Conservation (phyloP, 2,888 invertebrate genomes). For the Apodemia duryi region DNA sequence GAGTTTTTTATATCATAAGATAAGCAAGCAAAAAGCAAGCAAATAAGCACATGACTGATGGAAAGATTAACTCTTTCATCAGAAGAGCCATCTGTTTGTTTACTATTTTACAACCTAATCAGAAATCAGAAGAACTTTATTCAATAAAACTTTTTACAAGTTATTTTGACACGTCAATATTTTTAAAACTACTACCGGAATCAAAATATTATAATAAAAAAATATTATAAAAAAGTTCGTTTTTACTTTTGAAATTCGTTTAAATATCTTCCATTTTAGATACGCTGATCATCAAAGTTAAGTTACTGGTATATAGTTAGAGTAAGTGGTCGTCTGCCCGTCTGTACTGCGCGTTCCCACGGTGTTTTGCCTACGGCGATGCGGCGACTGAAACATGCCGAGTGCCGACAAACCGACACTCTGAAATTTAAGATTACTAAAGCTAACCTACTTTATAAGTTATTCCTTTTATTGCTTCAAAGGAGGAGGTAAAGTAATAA, state of each 20-base stretch:
- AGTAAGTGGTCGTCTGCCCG: conserved; percentile 9
- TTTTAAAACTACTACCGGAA: no score
- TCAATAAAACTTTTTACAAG: no score
- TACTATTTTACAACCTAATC: no score
- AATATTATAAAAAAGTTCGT: not conserved
- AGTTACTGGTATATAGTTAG: conserved; percentile 14
- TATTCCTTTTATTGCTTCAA: not conserved
- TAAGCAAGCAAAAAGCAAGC: no score
- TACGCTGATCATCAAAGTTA: conserved; percentile 2
- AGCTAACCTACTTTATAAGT: conserved; percentile 9
- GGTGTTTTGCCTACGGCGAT: conserved; percentile 28
- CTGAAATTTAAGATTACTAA: conserved; percentile 23
- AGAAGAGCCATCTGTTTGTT: no score
- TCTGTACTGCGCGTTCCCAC: conserved; percentile 28
- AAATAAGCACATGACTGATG: no score
- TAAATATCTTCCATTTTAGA: not conserved
- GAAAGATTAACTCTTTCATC: no score
- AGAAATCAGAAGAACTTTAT: no score
- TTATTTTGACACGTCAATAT: no score
- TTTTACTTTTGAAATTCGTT: not conserved
- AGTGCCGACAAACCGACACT: conserved; percentile 21
- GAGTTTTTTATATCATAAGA: no score
- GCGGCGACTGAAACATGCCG: conserved; percentile 26
- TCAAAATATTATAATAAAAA: no score
- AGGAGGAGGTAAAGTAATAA: not conserved